Conservation (phyloP, 2,888 invertebrate genomes). For the Epirrhoe alternata region DNA sequence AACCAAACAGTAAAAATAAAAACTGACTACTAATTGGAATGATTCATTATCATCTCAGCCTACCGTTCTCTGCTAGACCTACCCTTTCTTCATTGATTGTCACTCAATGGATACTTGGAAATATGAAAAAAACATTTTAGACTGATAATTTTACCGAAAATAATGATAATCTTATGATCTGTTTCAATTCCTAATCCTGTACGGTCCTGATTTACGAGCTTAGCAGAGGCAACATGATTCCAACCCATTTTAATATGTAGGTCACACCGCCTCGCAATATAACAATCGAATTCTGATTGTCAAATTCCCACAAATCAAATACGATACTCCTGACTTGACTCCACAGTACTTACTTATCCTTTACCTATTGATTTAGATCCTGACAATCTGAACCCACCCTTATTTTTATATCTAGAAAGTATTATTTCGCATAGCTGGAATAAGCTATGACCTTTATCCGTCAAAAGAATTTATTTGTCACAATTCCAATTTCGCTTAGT, state of each 20-base stretch:
- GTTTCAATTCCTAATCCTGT: not conserved
- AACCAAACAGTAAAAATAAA: too few species aligned
- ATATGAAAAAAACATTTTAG: too few species aligned
- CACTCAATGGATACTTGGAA: too few species aligned
- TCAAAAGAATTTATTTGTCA: slow-evolving; percentile 35
- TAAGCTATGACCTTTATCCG: slow-evolving; percentile 16
- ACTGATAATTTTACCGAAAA: too few species aligned
- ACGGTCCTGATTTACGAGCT: not conserved
- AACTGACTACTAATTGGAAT: too few species aligned
- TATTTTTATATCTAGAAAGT: slow-evolving; percentile 10
- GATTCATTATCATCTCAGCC: too few species aligned
- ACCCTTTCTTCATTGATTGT: too few species aligned
- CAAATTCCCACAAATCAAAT: slow-evolving; percentile 33
- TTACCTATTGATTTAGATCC: slow-evolving; percentile 19
- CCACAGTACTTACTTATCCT: slow-evolving; percentile 28
- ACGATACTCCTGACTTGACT: slow-evolving; percentile 24
- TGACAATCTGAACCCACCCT: slow-evolving; percentile 16
- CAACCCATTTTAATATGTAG: slow-evolving; percentile 18
- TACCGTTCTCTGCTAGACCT: too few species aligned
- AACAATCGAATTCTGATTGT: slow-evolving; percentile 30
- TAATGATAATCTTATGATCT: too few species aligned
- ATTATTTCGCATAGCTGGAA: slow-evolving; percentile 11
- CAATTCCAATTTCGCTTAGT: slow-evolving; percentile 27
- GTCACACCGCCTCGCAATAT: slow-evolving; percentile 13
- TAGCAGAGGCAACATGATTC: not conserved